Conservation (phyloP, 2,888 invertebrate species). For the Pyrrhosoma nymphula region DNA sequence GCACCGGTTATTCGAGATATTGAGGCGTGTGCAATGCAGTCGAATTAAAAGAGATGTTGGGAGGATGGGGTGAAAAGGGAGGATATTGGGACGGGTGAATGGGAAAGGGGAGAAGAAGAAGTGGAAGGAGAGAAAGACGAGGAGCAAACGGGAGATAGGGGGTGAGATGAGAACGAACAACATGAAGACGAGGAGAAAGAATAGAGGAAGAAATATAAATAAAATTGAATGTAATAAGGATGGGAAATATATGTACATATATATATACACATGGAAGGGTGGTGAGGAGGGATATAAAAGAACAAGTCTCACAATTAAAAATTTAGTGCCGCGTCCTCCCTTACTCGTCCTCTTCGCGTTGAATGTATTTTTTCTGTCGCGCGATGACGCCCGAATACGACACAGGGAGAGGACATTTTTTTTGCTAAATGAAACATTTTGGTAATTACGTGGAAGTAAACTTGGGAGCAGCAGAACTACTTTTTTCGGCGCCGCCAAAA, state of each 20-base stretch:
- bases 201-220: too few relatives aligned
- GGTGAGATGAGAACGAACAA: too few relatives aligned
- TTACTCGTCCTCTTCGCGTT: background rate
- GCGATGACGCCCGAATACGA: background rate
- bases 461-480: background rate
- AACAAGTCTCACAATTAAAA: slow-evolving; percentile 51
- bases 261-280: too few relatives aligned
- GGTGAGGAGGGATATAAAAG: background rate
- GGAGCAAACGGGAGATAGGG: background rate
- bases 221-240: too few relatives aligned
- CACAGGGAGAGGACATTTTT: slow-evolving; percentile 35
- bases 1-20: slow-evolving; percentile 22
- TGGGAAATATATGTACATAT: too few relatives aligned
- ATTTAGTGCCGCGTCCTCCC: slow-evolving; percentile 27
- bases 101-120: background rate
- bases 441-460: slow-evolving; percentile 61
- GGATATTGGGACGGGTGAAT: background rate
- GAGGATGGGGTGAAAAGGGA: background rate
- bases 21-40: slow-evolving; percentile 10
- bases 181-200: too few relatives aligned
- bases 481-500: background rate
- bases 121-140: background rate
- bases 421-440: slow-evolving; percentile 46
- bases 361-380: slow-evolving; percentile 38
- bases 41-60: background rate